Evolutionary conservation across 2,888 invertebrate genomes (phyloP).

Genomic region (Xestia sexstrigata): DNA sequence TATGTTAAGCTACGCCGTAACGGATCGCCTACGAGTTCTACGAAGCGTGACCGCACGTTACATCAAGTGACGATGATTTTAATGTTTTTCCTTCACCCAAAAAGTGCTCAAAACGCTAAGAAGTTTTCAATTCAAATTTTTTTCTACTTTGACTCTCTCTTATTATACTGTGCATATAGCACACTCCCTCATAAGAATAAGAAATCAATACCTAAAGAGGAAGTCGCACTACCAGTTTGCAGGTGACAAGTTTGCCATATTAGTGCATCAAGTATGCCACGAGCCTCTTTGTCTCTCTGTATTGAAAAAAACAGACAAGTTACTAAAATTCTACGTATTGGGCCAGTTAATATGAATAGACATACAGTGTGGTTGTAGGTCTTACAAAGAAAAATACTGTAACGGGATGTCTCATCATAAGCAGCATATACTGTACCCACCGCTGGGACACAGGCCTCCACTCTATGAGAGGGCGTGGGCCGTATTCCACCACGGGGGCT

Average conservation of each 20-base stretch:
- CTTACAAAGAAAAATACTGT: not conserved
- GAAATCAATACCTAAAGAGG: constrained; percentile 23
- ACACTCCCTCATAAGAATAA: not conserved
- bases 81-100: too few species aligned
- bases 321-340: not conserved
- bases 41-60: too few species aligned
- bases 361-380: not conserved
- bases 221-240: constrained; percentile 15
- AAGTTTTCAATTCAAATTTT: too few species aligned
- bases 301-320: constrained; percentile 1
- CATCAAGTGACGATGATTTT: too few species aligned
- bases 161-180: not conserved
- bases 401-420: not conserved
- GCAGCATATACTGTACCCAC: not conserved
- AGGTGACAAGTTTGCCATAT: constrained; percentile 8
- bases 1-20: too few species aligned
- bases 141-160: not conserved
- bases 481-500: not conserved
- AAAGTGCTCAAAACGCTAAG: too few species aligned
- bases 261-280: constrained; percentile 1
- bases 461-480: accelerated
- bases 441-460: not conserved
- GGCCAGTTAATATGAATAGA: not conserved
- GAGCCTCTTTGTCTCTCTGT: not conserved
- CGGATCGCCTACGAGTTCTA: too few species aligned